These are phyloP conservation scores for Lemur catta DNA, from an alignment of 2,797 vertebrate species.

Conservation along the genomic window DNA sequence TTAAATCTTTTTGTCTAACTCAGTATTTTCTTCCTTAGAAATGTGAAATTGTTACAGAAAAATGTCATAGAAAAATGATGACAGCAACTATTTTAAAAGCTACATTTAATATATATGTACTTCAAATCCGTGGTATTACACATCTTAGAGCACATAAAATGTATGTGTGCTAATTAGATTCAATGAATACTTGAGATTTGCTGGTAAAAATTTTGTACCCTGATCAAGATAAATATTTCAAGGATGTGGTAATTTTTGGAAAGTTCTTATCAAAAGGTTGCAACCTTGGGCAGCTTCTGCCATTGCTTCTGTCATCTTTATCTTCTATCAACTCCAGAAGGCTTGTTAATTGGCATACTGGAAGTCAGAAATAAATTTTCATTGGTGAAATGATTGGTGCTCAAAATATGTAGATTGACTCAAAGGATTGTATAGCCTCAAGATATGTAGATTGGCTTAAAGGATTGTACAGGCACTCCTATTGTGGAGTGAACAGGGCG, in stretches of 20 bases:
- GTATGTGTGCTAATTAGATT: background rate
- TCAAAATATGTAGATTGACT: background rate
- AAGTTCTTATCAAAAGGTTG: background rate
- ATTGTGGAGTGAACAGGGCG: too few relatives aligned
- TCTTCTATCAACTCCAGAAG: background rate
- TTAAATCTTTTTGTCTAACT: background rate
- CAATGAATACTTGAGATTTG: background rate
- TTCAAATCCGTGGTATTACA: background rate
- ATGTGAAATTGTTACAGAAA: background rate
- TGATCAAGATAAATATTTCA: background rate
- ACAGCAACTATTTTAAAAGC: background rate
- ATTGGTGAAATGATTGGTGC: background rate
- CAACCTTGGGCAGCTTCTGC: background rate
- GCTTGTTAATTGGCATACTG: background rate
- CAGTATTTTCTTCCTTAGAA: background rate
- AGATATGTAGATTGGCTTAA: too few relatives aligned
- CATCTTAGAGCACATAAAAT: background rate
- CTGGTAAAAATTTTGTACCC: background rate
- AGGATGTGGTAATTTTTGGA: background rate
- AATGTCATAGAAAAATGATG: background rate
- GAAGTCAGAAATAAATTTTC: constrained; percentile 18
- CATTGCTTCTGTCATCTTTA: background rate
- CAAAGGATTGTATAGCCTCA: background rate
- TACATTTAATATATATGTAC: background rate
- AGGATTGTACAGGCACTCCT: background rate